A percentile compares a stretch with the other conserved stretches of the same genome.
Conservation (phyloP, 1,140 invertebrate species). For the Panulirus ornatus region DNA sequence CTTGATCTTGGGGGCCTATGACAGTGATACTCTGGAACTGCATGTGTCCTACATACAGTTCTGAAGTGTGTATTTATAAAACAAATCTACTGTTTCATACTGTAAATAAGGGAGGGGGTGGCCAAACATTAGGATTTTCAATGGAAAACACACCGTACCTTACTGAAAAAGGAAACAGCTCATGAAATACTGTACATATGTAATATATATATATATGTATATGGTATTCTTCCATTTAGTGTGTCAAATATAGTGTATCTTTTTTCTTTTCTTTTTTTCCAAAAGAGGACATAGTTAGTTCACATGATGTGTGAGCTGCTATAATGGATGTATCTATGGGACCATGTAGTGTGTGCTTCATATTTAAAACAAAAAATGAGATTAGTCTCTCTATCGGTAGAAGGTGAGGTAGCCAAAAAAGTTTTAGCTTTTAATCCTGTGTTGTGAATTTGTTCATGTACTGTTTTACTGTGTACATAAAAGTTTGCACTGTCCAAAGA, state of each 20-base stretch:
- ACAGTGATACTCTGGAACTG: constrained; percentile 31
- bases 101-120: constrained; percentile 20
- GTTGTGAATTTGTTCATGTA: neutral
- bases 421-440: neutral
- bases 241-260: neutral
- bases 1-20: neutral
- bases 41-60: constrained; percentile 30
- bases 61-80: constrained; percentile 36
- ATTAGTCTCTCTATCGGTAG: neutral
- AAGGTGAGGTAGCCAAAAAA: neutral
- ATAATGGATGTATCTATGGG: neutral
- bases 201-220: neutral
- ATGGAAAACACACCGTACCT: constrained; percentile 27
- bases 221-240: neutral
- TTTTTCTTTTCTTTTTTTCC: neutral
- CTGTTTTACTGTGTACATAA: neutral
- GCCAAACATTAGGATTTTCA: constrained; percentile 28
- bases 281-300: neutral
- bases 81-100: constrained; percentile 11
- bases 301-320: neutral
- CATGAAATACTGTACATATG: neutral
- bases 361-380: neutral
- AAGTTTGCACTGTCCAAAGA: neutral
- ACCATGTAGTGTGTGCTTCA: constrained; percentile 18
- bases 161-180: constrained; percentile 7